Evolutionary conservation across 2,113 vertebrate genomes (phyloP).

Genomic region (Cavia porcellus): DNA sequence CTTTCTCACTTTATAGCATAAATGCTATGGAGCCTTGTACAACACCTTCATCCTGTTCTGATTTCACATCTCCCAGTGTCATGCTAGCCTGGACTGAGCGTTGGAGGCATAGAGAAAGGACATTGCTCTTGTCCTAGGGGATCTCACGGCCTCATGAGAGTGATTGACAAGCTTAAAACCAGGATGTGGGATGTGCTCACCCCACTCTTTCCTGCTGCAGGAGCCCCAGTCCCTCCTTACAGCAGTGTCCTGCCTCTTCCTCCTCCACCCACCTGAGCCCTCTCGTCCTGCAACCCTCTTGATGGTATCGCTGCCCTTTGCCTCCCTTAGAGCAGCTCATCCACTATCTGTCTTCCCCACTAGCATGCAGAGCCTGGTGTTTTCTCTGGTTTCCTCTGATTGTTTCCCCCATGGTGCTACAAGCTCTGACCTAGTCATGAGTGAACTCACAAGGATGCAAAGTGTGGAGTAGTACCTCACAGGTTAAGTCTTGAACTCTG

Average conservation of each 20-base stretch:
- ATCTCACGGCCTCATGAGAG: background rate
- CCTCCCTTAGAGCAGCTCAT: accelerated
- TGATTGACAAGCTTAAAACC: background rate
- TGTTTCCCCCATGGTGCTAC: too few relatives aligned
- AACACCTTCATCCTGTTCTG: accelerated
- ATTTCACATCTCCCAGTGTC: background rate
- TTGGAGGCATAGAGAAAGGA: background rate
- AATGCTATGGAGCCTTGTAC: accelerated
- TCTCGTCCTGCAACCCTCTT: accelerated
- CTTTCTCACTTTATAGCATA: accelerated
- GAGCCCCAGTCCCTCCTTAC: accelerated
- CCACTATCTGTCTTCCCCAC: accelerated
- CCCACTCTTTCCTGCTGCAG: background rate
- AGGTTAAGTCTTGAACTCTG: background rate
- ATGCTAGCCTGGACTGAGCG: accelerated
- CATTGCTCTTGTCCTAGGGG: too few relatives aligned
- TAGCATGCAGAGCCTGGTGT: background rate
- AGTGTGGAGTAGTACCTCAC: too few relatives aligned
- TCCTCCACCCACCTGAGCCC: background rate
- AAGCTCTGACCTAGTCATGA: background rate
- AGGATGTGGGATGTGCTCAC: accelerated
- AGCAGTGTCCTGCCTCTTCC: background rate
- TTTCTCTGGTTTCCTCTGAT: background rate
- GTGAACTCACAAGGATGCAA: background rate
- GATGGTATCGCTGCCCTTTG: accelerated